Percentiles rank a stretch among this genome's conserved stretches.
Evolutionary conservation across 2,797 vertebrate species (phyloP).

Genomic region (Sebastes variabilis): DNA sequence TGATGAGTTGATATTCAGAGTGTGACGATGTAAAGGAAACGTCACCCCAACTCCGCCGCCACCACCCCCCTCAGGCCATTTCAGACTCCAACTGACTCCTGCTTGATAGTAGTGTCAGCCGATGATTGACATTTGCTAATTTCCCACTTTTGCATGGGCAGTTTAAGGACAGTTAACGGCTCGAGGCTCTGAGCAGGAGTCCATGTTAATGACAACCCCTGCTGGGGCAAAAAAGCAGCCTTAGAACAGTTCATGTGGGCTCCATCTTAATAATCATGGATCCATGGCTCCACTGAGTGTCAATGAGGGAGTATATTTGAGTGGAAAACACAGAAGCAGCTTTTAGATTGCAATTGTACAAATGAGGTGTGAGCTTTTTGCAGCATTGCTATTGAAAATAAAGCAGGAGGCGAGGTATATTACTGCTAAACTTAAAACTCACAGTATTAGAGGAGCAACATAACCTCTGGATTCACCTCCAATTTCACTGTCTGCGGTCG

Average conservation of each 20-base stretch:
- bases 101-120: conserved; percentile 51
- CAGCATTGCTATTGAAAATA: not conserved
- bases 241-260: conserved; percentile 12
- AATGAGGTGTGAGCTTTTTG: not conserved
- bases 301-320: not conserved
- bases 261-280: conserved; percentile 7
- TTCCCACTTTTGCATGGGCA: conserved; percentile 45
- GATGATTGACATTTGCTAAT: conserved; percentile 78
- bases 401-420: not conserved
- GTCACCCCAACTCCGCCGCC: not conserved
- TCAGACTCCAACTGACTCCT: conserved; percentile 30
- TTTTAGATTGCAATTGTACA: not conserved
- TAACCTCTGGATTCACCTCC: not conserved
- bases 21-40: conserved; percentile 39
- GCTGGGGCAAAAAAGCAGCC: conserved; percentile 38
- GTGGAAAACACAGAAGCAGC: not conserved
- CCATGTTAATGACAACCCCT: conserved; percentile 60
- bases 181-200: conserved; percentile 51
- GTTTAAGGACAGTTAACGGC: conserved; percentile 58
- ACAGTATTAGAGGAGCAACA: not conserved
- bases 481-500: not conserved
- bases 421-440: not conserved
- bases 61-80: conserved; percentile 29
- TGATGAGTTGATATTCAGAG: conserved; percentile 57
- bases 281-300: not conserved